Percentiles rank a stretch among this genome's conserved stretches.
phyloP scores from a whole-genome alignment of 2,888 invertebrate species.

The Drosophila mettleri region DNA sequence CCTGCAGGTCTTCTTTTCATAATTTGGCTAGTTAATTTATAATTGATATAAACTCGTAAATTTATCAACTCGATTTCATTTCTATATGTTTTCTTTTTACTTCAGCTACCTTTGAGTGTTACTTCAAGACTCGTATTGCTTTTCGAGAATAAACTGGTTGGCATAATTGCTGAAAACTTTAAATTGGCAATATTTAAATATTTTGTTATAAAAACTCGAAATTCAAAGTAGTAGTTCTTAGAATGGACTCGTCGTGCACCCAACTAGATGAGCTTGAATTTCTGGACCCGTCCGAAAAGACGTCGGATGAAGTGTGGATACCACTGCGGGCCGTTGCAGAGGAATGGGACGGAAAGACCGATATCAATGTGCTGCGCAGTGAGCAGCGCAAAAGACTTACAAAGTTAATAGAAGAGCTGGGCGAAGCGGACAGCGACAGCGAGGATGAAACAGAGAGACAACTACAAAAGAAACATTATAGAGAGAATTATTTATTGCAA shows the following conservation, averaged over 20 bases:
- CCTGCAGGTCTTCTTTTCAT: too few relatives aligned
- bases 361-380: not conserved
- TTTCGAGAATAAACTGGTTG: not conserved
- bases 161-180: not conserved
- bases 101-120: not conserved
- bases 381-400: not conserved
- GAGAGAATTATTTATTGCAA: not conserved
- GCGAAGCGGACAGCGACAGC: not conserved
- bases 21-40: not conserved
- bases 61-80: too few relatives aligned
- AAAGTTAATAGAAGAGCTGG: not conserved
- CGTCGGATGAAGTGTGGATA: not conserved
- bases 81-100: too few relatives aligned
- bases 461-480: accelerated
- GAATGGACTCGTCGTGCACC: not conserved
- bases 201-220: conserved; percentile 10
- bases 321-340: not conserved
- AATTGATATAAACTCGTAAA: too few relatives aligned
- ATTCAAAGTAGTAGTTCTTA: conserved; percentile 4
- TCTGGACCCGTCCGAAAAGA: not conserved
- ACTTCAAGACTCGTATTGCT: not conserved
- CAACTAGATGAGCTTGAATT: not conserved
- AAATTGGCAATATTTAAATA: too few relatives aligned
- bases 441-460: not conserved
- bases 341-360: not conserved